Evolutionary conservation across 2,797 vertebrate genomes (phyloP), one percentile per base, ranked within the genome.

Genomic region (Microctenopoma stevenorrisi): DNA sequence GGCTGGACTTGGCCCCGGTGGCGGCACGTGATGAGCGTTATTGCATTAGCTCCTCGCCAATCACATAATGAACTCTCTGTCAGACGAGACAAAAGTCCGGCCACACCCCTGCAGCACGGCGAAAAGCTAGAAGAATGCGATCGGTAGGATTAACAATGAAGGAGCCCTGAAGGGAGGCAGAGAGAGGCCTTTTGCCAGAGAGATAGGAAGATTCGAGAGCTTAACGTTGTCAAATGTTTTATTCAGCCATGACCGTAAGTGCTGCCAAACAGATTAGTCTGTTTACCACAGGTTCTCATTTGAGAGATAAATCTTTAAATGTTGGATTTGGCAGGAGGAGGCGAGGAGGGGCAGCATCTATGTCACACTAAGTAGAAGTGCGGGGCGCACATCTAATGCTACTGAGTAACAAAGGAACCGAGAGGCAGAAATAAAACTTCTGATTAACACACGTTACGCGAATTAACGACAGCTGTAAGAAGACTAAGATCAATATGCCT

Each of bases 231-330:
- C 91, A 82, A 94, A 95, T 96, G 93, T 95, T 96, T 96, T 95
- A 95, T 96, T 96, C 94, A 96, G 94, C 89, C 92, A 84, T 89
- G 91, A 92, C 95, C 89, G 86, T 86, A 91, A 94, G 94, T 93
- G 87, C 93, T 81, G 88, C 94, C 93, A 95, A 96, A 95, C 90
- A 95, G 94, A 96, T 96, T 94, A 95, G 92, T 93, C 94, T 94
- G 94, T 96, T 96, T 96, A 94, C 92, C 92, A 95, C 94, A 94
- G 93, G 85, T 92, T 86, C 88, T 95, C 92, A 93, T 94, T 94
- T 92, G 93, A 94, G 94, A 95, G 91, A 95, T 91, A 94, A 93
- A 95, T 95, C 94, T 94, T 95, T 94, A 94, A 95, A 94, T 94
- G 93, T 94, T 94, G 93, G 91, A 93, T 94, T 93, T 94, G 90